Evolutionary conservation across 1,140 invertebrate genomes (phyloP).

Genomic region (Lysiphlebus fabarum): DNA sequence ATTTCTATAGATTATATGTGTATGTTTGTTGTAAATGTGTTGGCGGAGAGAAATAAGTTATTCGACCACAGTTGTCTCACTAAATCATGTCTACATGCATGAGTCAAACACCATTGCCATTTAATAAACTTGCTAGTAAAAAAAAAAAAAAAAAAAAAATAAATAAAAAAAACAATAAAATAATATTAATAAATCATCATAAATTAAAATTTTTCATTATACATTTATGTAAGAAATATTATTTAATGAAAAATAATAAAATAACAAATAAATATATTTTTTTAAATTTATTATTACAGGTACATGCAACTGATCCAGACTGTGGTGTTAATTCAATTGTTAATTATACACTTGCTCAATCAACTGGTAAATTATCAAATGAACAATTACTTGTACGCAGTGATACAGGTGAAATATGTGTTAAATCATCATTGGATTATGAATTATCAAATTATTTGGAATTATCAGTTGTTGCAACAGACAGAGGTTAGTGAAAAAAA

Average conservation of each 20-base stretch:
- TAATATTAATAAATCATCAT: too few relatives aligned
- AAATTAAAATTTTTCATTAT: too few relatives aligned
- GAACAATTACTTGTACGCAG: constrained; percentile 77
- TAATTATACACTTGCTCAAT: constrained; percentile 78
- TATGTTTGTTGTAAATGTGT: too few relatives aligned
- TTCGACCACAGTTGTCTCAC: too few relatives aligned
- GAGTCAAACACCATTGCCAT: too few relatives aligned
- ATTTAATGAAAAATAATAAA: not conserved
- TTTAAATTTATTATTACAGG: constrained; percentile 59
- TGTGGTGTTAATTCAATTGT: constrained; percentile 92
- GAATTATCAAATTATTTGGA: constrained; percentile 83
- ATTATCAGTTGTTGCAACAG: constrained; percentile 90
- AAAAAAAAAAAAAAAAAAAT: too few relatives aligned
- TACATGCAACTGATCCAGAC: constrained; percentile 90
- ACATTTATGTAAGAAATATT: too few relatives aligned
- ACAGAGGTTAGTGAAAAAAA: constrained; percentile 74
- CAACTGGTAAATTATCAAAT: constrained; percentile 64
- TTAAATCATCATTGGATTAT: constrained; percentile 78
- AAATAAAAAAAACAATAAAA: too few relatives aligned
- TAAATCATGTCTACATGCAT: too few relatives aligned
- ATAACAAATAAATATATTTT: constrained; percentile 1
- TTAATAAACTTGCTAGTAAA: too few relatives aligned
- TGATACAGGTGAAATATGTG: constrained; percentile 84
- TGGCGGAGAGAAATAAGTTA: too few relatives aligned
- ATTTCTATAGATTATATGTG: too few relatives aligned